Conservation (phyloP, 2,113 vertebrate genomes). For the Diadophis punctatus region DNA sequence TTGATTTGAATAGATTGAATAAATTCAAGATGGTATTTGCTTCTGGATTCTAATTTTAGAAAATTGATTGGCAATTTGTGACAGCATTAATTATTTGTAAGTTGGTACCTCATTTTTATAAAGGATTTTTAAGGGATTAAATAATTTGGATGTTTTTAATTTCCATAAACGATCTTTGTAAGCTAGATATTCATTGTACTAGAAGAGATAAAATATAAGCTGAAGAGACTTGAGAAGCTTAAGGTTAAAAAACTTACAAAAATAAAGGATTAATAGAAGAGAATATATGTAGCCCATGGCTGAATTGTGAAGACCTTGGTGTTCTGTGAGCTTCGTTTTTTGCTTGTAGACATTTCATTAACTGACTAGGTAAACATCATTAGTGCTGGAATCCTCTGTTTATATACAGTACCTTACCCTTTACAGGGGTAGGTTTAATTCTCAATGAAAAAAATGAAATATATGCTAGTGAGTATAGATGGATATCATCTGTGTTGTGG, state of each 20-base stretch:
- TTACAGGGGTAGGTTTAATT: background rate
- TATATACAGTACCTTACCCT: background rate
- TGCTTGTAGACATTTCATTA: background rate
- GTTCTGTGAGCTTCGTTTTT: background rate
- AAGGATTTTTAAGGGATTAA: constrained; percentile 28
- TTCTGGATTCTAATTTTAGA: constrained; percentile 34
- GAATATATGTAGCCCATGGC: background rate
- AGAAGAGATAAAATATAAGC: background rate
- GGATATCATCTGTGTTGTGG: background rate
- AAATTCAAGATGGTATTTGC: constrained; percentile 25
- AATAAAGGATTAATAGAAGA: background rate
- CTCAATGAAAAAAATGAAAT: background rate
- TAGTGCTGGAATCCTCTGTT: background rate
- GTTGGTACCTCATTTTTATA: constrained; percentile 15
- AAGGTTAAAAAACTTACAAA: background rate
- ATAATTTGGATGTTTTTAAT: background rate
- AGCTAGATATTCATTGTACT: background rate
- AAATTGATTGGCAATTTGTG: background rate
- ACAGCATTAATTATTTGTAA: background rate
- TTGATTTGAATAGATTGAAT: constrained; percentile 56
- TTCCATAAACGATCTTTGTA: background rate
- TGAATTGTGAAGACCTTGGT: background rate
- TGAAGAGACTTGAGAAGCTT: background rate
- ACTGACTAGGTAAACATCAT: background rate
- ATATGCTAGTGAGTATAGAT: background rate